These are phyloP conservation scores for Leptinotarsa haldemani DNA, from an alignment of 2,888 invertebrate species.

Conservation along the genomic window DNA sequence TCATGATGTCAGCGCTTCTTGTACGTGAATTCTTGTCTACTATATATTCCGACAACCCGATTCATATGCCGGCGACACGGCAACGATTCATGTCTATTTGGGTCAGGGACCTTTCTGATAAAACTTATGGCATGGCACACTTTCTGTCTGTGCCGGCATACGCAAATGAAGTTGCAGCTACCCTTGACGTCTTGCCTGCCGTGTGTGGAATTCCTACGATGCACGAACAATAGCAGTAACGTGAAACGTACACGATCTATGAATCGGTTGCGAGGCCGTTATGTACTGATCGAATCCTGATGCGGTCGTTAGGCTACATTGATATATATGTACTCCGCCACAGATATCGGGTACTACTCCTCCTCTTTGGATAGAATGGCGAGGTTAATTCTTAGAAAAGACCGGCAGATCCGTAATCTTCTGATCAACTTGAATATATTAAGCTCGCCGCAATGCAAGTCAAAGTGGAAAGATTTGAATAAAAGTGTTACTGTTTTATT, in stretches of 20 bases:
- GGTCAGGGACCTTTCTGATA: slow-evolving; percentile 55
- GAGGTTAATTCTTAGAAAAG: background rate
- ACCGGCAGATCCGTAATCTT: background rate
- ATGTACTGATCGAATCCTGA: slow-evolving; percentile 1
- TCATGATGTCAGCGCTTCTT: slow-evolving; percentile 48
- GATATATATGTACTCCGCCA: background rate
- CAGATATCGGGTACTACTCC: background rate
- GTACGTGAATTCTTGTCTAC: slow-evolving; percentile 46
- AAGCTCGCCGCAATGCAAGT: no score
- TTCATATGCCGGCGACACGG: slow-evolving; percentile 45
- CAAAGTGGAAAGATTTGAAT: no score
- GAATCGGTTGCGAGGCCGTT: slow-evolving; percentile 24
- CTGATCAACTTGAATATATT: no score
- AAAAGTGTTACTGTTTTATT: no score
- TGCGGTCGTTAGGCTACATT: slow-evolving; percentile 2
- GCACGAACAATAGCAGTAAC: slow-evolving; percentile 34
- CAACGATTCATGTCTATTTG: slow-evolving; percentile 52
- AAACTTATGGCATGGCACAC: slow-evolving; percentile 47
- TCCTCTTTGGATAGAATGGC: background rate
- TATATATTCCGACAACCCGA: slow-evolving; percentile 44
- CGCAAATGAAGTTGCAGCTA: slow-evolving; percentile 40
- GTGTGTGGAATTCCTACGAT: slow-evolving; percentile 32
- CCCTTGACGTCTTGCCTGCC: slow-evolving; percentile 29
- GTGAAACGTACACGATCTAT: slow-evolving; percentile 33
- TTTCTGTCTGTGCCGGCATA: slow-evolving; percentile 43